Conservation (phyloP, 2,888 invertebrate genomes). For the Rotaria socialis region DNA sequence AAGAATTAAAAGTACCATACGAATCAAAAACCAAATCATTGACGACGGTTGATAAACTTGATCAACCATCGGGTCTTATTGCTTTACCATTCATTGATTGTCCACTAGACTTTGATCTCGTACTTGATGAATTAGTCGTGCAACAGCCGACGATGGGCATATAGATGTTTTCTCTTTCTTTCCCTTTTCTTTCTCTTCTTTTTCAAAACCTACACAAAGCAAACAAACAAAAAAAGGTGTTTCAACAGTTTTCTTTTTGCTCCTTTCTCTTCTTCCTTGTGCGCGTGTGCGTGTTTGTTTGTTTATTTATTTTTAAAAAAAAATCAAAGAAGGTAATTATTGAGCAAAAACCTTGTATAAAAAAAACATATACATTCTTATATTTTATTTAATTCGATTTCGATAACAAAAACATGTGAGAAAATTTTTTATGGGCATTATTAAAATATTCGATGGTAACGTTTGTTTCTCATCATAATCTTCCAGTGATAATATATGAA, state of each 20-base stretch:
- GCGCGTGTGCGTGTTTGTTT: constrained; percentile 7
- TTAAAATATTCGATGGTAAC: neutral
- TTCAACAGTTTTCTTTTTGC: neutral
- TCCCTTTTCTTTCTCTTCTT: neutral
- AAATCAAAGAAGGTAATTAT: neutral
- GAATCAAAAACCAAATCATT: neutral
- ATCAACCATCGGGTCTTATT: neutral
- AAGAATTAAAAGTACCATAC: neutral
- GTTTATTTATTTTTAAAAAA: constrained; percentile 23
- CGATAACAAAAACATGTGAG: neutral
- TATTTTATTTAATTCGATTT: neutral
- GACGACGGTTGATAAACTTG: neutral
- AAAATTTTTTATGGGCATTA: neutral
- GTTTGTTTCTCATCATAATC: neutral
- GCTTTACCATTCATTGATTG: constrained; percentile 36
- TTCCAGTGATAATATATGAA: too few species aligned
- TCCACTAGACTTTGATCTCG: constrained; percentile 12
- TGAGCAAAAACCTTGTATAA: neutral
- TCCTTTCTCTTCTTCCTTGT: neutral
- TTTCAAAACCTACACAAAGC: neutral
- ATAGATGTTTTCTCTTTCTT: neutral
- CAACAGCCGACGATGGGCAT: neutral
- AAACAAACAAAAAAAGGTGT: constrained; percentile 7
- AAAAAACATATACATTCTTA: neutral
- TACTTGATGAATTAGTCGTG: constrained; percentile 10